Percentiles rank a stretch among this genome's conserved stretches.
Evolutionary conservation across 2,888 invertebrate genomes (phyloP).

Genomic region (Fabriciana adippe): DNA sequence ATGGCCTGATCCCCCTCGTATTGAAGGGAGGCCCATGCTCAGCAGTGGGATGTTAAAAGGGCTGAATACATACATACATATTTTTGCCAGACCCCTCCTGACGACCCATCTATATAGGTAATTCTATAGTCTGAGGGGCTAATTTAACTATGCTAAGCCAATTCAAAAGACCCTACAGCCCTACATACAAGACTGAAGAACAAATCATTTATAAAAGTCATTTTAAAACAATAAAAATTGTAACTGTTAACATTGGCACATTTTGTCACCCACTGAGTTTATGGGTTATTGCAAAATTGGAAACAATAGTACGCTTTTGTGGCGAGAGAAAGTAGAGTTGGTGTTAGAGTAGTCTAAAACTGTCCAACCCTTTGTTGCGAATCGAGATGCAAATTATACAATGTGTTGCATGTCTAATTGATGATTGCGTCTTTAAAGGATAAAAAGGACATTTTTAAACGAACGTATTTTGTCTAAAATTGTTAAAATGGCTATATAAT

Average conservation of each 20-base stretch:
- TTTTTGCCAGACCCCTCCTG: no score
- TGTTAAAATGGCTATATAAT: no score
- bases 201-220: conserved; percentile 9
- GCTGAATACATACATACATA: no score
- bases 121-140: not conserved
- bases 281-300: conserved; percentile 17
- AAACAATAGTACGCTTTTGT: conserved; percentile 10
- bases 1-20: no score
- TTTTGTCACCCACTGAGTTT: conserved; percentile 16
- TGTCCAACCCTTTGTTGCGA: conserved; percentile 45
- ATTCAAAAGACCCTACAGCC: not conserved
- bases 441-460: not conserved
- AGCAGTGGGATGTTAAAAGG: no score
- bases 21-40: no score
- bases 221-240: conserved; percentile 13
- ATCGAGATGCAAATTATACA: conserved; percentile 43
- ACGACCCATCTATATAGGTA: no score
- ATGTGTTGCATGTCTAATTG: conserved; percentile 37
- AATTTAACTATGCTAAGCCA: not conserved
- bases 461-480: no score
- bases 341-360: conserved; percentile 8
- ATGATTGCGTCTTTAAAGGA: not conserved
- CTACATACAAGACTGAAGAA: conserved; percentile 2
- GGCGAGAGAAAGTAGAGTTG: conserved; percentile 9
- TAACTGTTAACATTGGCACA: conserved; percentile 10